Evolutionary conservation across 2,888 invertebrate genomes (phyloP).

Genomic region (Arrhopalites spinosus): DNA sequence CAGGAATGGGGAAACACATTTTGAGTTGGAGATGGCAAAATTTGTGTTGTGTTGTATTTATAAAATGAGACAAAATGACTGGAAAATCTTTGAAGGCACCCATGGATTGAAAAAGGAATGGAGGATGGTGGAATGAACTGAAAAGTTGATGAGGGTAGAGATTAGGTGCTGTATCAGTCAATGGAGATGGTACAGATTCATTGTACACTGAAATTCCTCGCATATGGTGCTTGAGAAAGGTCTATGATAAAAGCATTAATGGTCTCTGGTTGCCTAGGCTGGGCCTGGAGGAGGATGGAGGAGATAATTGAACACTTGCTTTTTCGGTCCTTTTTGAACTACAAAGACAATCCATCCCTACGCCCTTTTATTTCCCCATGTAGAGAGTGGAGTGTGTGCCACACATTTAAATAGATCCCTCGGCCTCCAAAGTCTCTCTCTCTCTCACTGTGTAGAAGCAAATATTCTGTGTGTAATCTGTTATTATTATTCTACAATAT

Average conservation of each 20-base stretch:
- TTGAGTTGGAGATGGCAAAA: too few species aligned
- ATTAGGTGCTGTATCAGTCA: background rate
- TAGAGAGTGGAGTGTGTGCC: background rate
- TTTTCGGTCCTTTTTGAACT: slow-evolving; percentile 39
- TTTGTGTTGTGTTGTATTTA: too few species aligned
- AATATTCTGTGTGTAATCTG: background rate
- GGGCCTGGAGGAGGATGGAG: slow-evolving; percentile 13
- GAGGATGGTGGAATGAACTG: background rate
- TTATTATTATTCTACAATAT: too few species aligned
- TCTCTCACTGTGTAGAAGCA: background rate
- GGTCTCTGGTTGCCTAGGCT: slow-evolving; percentile 25
- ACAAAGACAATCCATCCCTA: slow-evolving; percentile 31
- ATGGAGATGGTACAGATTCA: background rate
- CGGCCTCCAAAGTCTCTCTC: background rate
- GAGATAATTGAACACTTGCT: slow-evolving; percentile 51
- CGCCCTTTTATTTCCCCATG: slow-evolving; percentile 16
- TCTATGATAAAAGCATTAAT: slow-evolving; percentile 34
- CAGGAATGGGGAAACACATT: too few species aligned
- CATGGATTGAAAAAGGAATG: background rate
- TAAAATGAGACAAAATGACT: too few species aligned
- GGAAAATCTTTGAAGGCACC: too few species aligned
- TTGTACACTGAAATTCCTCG: background rate
- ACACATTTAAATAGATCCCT: background rate
- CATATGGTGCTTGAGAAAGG: slow-evolving; percentile 27
- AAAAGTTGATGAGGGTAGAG: slow-evolving; percentile 3